A percentile compares a stretch with the other conserved stretches of the same genome.
These are phyloP conservation scores for Hemaris fuciformis DNA, from an alignment of 2,888 invertebrate species.

Conservation along the genomic window DNA sequence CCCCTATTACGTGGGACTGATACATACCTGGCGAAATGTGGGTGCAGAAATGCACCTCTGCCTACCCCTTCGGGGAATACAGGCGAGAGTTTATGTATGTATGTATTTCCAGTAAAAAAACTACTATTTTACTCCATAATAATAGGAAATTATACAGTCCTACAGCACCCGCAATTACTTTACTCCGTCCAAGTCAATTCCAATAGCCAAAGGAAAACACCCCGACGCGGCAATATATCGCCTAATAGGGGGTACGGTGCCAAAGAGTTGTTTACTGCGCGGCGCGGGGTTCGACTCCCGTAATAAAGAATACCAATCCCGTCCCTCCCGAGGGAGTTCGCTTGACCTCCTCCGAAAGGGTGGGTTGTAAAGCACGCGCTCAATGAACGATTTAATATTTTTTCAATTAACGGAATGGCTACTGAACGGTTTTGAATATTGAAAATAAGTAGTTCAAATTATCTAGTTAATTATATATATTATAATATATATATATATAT, in stretches of 20 bases:
- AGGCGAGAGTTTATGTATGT: no score
- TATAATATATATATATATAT: no score
- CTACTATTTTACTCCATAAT: no score
- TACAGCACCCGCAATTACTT: no score
- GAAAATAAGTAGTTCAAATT: not conserved
- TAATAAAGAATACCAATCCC: slow-evolving; percentile 66
- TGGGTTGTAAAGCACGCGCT: slow-evolving; percentile 40
- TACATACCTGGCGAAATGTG: no score
- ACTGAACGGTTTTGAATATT: slow-evolving; percentile 16
- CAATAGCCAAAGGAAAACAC: not conserved
- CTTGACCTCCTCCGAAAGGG: slow-evolving; percentile 62
- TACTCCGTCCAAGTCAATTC: not conserved
- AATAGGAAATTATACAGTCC: no score
- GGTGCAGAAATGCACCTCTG: no score
- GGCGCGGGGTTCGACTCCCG: slow-evolving; percentile 34
- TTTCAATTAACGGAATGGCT: slow-evolving; percentile 58
- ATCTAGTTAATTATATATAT: no score
- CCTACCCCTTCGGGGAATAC: no score
- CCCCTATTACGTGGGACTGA: no score
- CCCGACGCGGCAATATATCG: slow-evolving; percentile 47
- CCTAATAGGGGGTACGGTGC: slow-evolving; percentile 52
- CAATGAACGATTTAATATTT: slow-evolving; percentile 43
- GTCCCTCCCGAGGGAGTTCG: slow-evolving; percentile 44
- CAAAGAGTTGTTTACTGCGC: slow-evolving; percentile 57
- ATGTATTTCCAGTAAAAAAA: no score